phyloP scores from a whole-genome alignment of 2,113 vertebrate genomes.

The Cyprichromis sp. region DNA sequence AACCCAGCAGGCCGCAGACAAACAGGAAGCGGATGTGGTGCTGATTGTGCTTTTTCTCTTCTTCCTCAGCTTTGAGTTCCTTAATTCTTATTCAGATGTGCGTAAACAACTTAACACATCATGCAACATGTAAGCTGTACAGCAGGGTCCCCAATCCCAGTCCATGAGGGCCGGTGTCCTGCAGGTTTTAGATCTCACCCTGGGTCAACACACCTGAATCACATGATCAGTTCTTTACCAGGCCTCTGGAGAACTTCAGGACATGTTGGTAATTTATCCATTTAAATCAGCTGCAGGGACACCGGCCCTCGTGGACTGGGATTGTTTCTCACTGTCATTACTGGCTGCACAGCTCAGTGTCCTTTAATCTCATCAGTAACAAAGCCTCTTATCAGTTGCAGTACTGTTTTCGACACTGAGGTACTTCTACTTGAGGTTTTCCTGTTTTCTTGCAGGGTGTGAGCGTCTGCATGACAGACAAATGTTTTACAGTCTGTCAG shows the following conservation, averaged over 20 bases:
- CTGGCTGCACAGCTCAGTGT: background rate
- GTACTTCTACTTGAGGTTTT: too few relatives aligned
- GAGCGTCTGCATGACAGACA: rapidly evolving
- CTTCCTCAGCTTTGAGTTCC: background rate
- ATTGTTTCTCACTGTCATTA: background rate
- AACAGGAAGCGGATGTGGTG: rapidly evolving
- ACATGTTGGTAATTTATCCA: rapidly evolving
- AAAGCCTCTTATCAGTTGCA: background rate
- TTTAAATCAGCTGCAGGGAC: background rate
- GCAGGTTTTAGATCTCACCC: background rate
- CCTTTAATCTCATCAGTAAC: background rate
- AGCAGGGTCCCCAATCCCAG: background rate
- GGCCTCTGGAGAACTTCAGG: rapidly evolving
- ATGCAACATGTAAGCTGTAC: background rate
- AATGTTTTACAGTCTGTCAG: background rate
- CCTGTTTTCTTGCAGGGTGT: background rate
- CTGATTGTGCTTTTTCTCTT: background rate
- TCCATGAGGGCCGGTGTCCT: background rate
- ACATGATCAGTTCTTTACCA: too few relatives aligned
- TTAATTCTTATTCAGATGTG: background rate
- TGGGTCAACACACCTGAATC: background rate
- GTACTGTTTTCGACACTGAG: background rate
- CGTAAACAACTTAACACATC: background rate
- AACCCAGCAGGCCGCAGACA: rapidly evolving
- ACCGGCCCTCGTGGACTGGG: rapidly evolving